Evolutionary conservation across 2,888 invertebrate genomes (phyloP).

Genomic region (Rhaphigaster nebulosa): DNA sequence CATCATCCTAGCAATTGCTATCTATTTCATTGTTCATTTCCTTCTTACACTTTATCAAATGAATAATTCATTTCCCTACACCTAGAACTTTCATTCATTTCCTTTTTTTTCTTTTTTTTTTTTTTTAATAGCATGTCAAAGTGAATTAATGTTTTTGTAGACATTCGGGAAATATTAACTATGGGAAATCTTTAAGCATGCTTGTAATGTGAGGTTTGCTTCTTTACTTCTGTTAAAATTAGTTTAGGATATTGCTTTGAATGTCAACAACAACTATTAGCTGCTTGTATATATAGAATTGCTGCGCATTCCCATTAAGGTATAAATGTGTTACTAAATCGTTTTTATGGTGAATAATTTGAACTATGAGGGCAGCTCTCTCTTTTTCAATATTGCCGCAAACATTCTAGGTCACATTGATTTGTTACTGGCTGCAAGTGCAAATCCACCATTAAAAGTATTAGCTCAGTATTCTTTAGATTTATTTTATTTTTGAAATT

Average conservation of each 20-base stretch:
- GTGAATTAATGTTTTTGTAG: not conserved
- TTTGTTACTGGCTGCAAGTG: not conserved
- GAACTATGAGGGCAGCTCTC: not conserved
- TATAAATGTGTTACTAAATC: not conserved
- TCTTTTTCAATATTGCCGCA: not conserved
- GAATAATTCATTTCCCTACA: slow-evolving; percentile 27
- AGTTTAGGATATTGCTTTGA: not conserved
- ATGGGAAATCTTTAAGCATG: not conserved
- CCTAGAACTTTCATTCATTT: not conserved
- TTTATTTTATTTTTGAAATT: too few relatives aligned
- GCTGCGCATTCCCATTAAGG: not conserved
- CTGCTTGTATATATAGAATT: not conserved
- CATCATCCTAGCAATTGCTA: slow-evolving; percentile 58
- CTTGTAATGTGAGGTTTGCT: not conserved
- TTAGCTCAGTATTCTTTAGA: not conserved
- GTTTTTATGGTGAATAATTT: not conserved
- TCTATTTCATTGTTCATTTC: slow-evolving; percentile 63
- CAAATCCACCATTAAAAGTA: not conserved
- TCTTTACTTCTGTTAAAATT: not conserved
- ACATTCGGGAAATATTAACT: not conserved
- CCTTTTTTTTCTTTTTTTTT: not conserved
- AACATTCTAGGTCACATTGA: not conserved
- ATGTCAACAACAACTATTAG: not conserved
- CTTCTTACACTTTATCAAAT: slow-evolving; percentile 59
- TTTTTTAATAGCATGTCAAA: not conserved